These are phyloP conservation scores for Okamejei kenojei DNA, from an alignment of 2,797 vertebrate genomes.

Conservation along the genomic window DNA sequence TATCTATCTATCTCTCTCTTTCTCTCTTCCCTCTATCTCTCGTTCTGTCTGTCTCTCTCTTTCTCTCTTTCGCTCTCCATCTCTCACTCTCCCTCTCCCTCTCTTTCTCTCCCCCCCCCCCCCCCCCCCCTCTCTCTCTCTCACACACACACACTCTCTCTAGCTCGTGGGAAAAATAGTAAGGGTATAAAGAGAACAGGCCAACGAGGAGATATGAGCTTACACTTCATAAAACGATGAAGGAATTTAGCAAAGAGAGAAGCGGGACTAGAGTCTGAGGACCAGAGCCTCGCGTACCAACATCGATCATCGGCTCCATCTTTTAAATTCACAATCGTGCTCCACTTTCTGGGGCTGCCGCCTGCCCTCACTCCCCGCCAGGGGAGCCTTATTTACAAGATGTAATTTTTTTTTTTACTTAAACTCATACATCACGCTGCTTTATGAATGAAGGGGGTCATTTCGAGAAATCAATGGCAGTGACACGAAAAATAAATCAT, in stretches of 20 bases:
- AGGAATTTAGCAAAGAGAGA: neutral
- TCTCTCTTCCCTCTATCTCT: neutral
- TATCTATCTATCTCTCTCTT: neutral
- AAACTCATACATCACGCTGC: slow-evolving; percentile 43
- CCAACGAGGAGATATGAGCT: neutral
- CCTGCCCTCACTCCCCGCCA: neutral
- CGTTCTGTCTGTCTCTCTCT: neutral
- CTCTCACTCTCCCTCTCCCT: neutral
- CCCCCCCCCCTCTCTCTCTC: too few relatives aligned
- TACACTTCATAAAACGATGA: neutral
- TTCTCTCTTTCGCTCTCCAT: too few relatives aligned
- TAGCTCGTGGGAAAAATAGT: neutral
- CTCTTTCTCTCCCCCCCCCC: too few relatives aligned
- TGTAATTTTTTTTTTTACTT: slow-evolving; percentile 42
- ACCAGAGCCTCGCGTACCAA: neutral
- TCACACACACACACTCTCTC: neutral
- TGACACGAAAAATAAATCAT: slow-evolving; percentile 48
- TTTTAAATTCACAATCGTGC: slow-evolving; percentile 24
- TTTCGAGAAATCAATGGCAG: slow-evolving; percentile 42
- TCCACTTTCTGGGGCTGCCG: neutral
- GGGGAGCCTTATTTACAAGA: slow-evolving; percentile 31
- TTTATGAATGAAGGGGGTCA: slow-evolving; percentile 43
- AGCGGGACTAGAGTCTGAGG: neutral
- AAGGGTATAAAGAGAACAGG: neutral
- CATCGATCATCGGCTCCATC: slow-evolving; percentile 12